A percentile compares a stretch with the other conserved stretches of the same genome.
Conservation (phyloP, 2,888 invertebrate species). For the Eulithis prunata region DNA sequence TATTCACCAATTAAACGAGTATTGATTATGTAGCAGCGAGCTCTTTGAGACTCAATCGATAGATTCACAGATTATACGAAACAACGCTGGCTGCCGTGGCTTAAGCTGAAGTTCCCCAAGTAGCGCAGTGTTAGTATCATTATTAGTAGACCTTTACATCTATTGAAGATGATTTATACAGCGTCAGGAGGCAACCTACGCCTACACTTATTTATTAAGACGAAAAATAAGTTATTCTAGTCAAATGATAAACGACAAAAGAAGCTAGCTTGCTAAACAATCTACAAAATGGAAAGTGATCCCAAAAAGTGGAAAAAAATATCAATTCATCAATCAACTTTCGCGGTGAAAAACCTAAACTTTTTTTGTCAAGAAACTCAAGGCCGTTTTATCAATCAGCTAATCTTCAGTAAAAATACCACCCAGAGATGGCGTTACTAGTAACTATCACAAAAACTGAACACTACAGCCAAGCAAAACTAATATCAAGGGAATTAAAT, state of each 20-base stretch:
- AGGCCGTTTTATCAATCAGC: neutral
- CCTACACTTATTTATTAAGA: too few species aligned
- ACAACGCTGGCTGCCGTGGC: constrained; percentile 10
- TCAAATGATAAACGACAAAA: too few species aligned
- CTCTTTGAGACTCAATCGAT: constrained; percentile 9
- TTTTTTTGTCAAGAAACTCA: neutral
- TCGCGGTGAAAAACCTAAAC: neutral
- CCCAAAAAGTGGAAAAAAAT: neutral
- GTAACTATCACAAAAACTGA: neutral
- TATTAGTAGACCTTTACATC: too few species aligned
- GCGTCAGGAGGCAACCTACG: too few species aligned
- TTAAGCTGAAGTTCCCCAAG: neutral
- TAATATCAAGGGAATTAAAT: too few species aligned
- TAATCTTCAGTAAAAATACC: neutral
- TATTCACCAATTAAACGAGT: too few species aligned
- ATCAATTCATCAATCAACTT: neutral
- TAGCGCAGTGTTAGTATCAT: too few species aligned
- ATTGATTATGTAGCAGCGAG: neutral
- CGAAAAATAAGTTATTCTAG: too few species aligned
- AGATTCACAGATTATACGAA: constrained; percentile 5
- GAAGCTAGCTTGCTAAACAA: neutral
- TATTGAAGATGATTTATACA: too few species aligned
- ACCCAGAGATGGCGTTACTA: constrained; percentile 11
- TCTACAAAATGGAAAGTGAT: neutral
- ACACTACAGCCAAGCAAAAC: too few species aligned